Evolutionary conservation across 2,888 invertebrate species (phyloP).

Genomic region (Cheilosia vernalis): DNA sequence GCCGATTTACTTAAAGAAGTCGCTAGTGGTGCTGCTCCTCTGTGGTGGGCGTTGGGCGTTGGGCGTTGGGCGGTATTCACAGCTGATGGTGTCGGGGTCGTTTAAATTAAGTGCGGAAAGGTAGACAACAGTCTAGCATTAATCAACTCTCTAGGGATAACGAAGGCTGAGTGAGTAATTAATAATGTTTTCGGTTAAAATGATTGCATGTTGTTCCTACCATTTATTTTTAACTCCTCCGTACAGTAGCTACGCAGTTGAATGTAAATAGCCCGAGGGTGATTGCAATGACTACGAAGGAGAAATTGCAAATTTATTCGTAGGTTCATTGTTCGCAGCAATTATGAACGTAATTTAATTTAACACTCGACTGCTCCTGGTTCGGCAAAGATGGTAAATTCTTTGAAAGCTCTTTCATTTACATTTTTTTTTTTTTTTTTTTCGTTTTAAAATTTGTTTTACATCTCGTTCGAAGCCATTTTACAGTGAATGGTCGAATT

Average conservation of each 20-base stretch:
- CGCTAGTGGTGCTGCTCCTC: background rate
- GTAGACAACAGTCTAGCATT: constrained; percentile 43
- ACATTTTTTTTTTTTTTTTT: too few species aligned
- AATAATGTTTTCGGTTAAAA: constrained; percentile 70
- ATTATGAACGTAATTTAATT: constrained; percentile 54
- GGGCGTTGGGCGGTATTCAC: background rate
- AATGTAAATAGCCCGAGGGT: constrained; percentile 30
- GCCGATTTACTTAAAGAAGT: constrained; percentile 24
- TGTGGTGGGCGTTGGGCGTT: background rate
- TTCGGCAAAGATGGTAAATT: constrained; percentile 29
- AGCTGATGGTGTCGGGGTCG: background rate
- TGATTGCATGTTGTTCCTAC: constrained; percentile 63
- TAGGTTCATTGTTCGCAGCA: constrained; percentile 50
- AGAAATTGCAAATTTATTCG: constrained; percentile 45
- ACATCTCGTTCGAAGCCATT: too few species aligned
- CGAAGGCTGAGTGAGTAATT: constrained; percentile 65
- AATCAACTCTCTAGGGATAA: constrained; percentile 56
- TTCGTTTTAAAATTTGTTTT: too few species aligned
- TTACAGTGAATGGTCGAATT: too few species aligned
- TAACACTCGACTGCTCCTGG: constrained; percentile 34
- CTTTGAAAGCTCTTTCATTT: too few species aligned
- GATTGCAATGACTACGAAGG: background rate
- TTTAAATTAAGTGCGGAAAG: constrained; percentile 66
- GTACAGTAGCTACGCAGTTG: constrained; percentile 15
- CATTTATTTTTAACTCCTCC: constrained; percentile 23